These are phyloP conservation scores for Pipistrellus pygmaeus DNA, from an alignment of 2,797 vertebrate genomes.

Conservation along the genomic window DNA sequence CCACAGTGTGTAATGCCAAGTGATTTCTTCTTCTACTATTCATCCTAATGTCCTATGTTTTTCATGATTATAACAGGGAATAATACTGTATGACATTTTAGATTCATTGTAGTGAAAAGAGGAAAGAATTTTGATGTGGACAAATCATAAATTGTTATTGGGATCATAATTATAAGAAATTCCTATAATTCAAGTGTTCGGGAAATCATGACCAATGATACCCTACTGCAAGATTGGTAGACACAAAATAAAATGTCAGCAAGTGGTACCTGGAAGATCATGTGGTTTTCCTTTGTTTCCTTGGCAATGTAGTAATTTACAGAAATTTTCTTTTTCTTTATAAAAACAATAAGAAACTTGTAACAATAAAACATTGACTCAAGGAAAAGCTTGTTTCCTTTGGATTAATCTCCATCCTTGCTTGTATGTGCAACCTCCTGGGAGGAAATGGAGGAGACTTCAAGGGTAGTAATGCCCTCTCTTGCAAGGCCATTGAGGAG, in stretches of 20 bases:
- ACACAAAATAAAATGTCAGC: conserved; percentile 45
- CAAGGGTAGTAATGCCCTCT: neutral
- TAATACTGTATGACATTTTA: neutral
- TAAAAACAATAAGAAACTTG: conserved; percentile 27
- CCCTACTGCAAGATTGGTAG: neutral
- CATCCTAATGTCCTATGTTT: neutral
- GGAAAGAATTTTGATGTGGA: conserved; percentile 76
- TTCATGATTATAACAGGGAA: neutral
- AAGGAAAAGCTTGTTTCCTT: conserved; percentile 56
- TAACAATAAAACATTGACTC: conserved; percentile 29
- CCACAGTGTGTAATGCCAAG: conserved; percentile 80
- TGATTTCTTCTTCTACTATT: conserved; percentile 82
- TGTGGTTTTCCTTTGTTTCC: conserved; percentile 24
- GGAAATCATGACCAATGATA: conserved; percentile 68
- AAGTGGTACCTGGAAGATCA: neutral
- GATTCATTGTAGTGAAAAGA: conserved; percentile 77
- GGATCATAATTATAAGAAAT: conserved; percentile 82
- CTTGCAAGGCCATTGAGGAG: neutral
- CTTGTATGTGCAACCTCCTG: neutral
- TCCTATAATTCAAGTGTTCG: conserved; percentile 77
- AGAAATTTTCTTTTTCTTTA: conserved; percentile 22
- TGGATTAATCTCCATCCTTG: conserved; percentile 6
- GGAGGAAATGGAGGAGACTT: conserved; percentile 3
- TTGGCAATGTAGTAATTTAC: neutral
- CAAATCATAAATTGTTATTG: conserved; percentile 82